Base-by-base conservation (phyloP, 2,113 vertebrate genomes). In the Litocranius walleri region DNA sequence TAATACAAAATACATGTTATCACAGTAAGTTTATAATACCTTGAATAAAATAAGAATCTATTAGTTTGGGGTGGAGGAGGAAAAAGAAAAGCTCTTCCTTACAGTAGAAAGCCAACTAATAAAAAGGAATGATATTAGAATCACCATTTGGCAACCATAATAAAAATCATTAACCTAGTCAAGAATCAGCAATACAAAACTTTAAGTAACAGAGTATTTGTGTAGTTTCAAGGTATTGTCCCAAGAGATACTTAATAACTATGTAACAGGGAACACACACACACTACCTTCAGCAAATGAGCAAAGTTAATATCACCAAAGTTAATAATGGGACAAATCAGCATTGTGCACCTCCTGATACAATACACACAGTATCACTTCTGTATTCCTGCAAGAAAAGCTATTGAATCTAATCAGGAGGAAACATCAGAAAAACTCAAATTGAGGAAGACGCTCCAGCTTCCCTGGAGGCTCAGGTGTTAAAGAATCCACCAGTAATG, bases 171-270 rank as follows among this genome's bases (percentile, higher is more conserved):
- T 74, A 89, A 61, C 48, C 30, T 30, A 93, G 29, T 13, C 50
- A 97, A 95, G 83, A 95, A 78, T 86, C 77, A 91, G 93, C 25
- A 57, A 85, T 40, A 89, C 83, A 57, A 86, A 87, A 86, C 64
- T 97, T 88, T 62, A n/a, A 16, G 16, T 80, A 88, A 98, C n/a
- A 93, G 25, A 27, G 36, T 40, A 90, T 78, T n/a, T 67, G 78
- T 8, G 54, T 61, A 30, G 61, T 81, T 74, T 91, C 27, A 43
- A 97, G 74, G 43, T 27, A 80, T 36, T 10, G 90, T 30, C 48
- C 57, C 30, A 78, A 93, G 61, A 67, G 84, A 90, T 56, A 92
- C 17, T 96, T 90, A 96, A 52, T 59, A 90, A 74, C 67, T 95
- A 86, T 86, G 40, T 64, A 95, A 88, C 13, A 80, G 25, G 87